phyloP scores from a whole-genome alignment of 2,797 vertebrate species.

The Coccyzus lansbergi region DNA sequence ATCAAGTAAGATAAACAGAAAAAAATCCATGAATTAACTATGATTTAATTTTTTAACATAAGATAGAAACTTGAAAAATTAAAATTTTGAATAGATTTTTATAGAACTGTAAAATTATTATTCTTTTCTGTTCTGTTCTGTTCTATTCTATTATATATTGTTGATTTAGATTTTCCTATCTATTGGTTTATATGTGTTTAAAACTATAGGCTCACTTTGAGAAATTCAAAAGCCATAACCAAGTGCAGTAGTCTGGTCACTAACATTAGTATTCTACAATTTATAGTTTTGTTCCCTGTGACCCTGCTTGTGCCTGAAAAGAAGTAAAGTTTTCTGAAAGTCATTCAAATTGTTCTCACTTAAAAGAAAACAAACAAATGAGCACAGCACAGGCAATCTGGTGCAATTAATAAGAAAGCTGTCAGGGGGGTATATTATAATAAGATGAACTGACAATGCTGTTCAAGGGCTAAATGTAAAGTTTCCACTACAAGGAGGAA shows the following conservation, averaged over 20 bases:
- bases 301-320: neutral
- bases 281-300: neutral
- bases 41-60: neutral
- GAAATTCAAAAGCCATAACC: neutral
- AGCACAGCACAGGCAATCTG: slow-evolving; percentile 43
- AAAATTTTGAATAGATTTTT: neutral
- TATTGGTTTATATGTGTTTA: neutral
- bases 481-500: slow-evolving; percentile 47
- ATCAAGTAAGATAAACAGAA: neutral
- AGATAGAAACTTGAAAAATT: neutral
- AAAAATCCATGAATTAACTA: neutral
- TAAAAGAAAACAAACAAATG: slow-evolving; percentile 31
- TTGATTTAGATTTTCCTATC: too few species aligned
- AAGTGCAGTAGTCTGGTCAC: neutral
- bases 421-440: slow-evolving; percentile 40
- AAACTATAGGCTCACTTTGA: neutral
- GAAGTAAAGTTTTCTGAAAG: slow-evolving; percentile 31
- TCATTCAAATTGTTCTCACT: slow-evolving; percentile 35
- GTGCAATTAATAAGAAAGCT: slow-evolving; percentile 66
- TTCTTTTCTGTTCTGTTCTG: too few species aligned
- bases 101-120: neutral
- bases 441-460: slow-evolving; percentile 38
- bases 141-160: too few species aligned
- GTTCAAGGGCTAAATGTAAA: slow-evolving; percentile 57
- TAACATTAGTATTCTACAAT: neutral